Evolutionary conservation across 2,113 vertebrate species (phyloP), one percentile per base, ranked within the genome.

Genomic region (Emydocephalus ijimae): DNA sequence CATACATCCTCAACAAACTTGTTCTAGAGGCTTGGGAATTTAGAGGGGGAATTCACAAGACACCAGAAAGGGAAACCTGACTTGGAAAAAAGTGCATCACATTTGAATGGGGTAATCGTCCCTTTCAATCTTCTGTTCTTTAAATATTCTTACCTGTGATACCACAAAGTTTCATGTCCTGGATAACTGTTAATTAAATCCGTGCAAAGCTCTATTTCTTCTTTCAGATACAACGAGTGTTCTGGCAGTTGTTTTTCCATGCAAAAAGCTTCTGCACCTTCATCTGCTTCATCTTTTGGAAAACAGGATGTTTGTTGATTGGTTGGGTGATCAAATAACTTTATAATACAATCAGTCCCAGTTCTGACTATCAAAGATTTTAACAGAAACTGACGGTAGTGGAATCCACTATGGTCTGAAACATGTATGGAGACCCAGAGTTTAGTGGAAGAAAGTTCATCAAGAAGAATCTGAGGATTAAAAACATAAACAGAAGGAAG

Each of bases 341-440:
- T 88, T 54, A 89, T 8, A 90, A 96, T 94, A 87, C 34, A 90
- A 48, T 97, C 96, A 85, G 91, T 94, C 88, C 96, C 88, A 88
- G 95, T 98, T 96, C 96, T 98, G 93, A 95, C 93, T 50, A 98
- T 97, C 95, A 99, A 97, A 93, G 98, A 98, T 95, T 98, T 98
- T 45, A 99, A 98, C 93, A 99, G 97, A 97, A 99, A 99, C 96
- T 99, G 99, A 85, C 99, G 99, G 95, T 99, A 99, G 97, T 99
- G 99, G 97, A 99, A 99, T 88, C 99, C 99, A 89, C 99, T 99
- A 94, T 99, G 99, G 97, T 99, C 99, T 0, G 99, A 99, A 91
- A 99, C 98, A 24, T 99, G 99, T 97, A 98, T 96, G 93, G 98
- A 99, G 56, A 99, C 99, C 99, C 99, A 99, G 0, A 97, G 98